phyloP scores from a whole-genome alignment of 1,140 invertebrate genomes.

The Papilio dardanus region DNA sequence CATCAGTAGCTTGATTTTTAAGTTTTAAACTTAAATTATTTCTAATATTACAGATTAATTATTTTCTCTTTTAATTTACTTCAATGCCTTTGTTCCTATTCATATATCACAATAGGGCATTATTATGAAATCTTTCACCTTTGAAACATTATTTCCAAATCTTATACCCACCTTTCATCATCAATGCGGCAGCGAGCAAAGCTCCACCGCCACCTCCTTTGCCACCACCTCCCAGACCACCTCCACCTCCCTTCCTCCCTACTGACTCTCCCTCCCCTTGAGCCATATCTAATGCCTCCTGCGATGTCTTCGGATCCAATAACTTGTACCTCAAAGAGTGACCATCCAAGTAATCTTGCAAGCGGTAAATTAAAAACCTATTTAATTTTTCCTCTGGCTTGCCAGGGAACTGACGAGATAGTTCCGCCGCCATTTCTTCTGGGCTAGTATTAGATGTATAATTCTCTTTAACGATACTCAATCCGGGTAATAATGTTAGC shows the following conservation, averaged over 20 bases:
- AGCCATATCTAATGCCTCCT: conserved; percentile 71
- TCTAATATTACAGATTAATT: too few relatives aligned
- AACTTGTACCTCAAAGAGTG: conserved; percentile 89
- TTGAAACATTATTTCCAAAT: conserved; percentile 5
- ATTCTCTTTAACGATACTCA: conserved; percentile 88
- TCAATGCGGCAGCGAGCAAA: conserved; percentile 83
- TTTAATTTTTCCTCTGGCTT: conserved; percentile 90
- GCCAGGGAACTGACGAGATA: conserved; percentile 89
- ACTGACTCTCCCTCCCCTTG: conserved; percentile 65
- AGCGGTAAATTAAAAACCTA: conserved; percentile 81
- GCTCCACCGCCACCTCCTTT: conserved; percentile 83
- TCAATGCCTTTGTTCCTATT: too few relatives aligned
- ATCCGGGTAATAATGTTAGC: conserved; percentile 83
- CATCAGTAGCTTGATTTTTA: too few relatives aligned
- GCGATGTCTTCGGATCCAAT: conserved; percentile 85
- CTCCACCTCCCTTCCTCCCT: conserved; percentile 69
- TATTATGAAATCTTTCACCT: too few relatives aligned
- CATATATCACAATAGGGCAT: not conserved
- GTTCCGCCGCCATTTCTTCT: conserved; percentile 87
- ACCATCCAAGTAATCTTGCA: conserved; percentile 87
- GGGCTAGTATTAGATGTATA: conserved; percentile 81
- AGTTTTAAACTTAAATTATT: too few relatives aligned
- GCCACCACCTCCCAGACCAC: conserved; percentile 73
- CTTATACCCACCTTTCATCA: conserved; percentile 84
- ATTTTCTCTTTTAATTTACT: too few relatives aligned